These are phyloP conservation scores for Podarcis cretensis DNA, from an alignment of 2,113 vertebrate species.

Conservation along the genomic window DNA sequence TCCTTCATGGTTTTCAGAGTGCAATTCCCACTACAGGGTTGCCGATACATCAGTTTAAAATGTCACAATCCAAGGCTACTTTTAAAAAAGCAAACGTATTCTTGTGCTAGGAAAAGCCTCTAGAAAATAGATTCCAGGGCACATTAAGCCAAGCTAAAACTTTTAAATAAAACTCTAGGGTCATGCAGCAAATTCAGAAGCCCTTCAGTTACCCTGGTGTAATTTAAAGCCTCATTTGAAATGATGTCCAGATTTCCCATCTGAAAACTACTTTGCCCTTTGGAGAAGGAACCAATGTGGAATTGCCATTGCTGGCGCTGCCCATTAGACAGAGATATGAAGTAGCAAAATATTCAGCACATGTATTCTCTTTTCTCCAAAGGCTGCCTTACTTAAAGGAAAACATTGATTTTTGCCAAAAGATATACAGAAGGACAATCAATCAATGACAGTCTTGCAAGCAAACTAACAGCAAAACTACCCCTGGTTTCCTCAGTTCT, in stretches of 20 bases:
- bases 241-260: background rate
- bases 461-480: slow-evolving; percentile 35
- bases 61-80: background rate
- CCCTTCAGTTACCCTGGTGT: background rate
- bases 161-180: background rate
- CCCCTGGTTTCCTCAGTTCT: slow-evolving; percentile 15
- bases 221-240: slow-evolving; percentile 8
- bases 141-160: background rate
- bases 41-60: background rate
- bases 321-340: slow-evolving; percentile 7
- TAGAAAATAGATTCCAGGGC: background rate
- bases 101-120: background rate
- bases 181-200: background rate
- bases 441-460: slow-evolving; percentile 59
- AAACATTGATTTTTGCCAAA: slow-evolving; percentile 63
- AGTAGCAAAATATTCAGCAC: slow-evolving; percentile 50
- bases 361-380: slow-evolving; percentile 42
- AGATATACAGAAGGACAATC: slow-evolving; percentile 57
- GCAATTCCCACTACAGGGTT: background rate
- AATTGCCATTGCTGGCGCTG: slow-evolving; percentile 12
- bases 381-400: slow-evolving; percentile 50
- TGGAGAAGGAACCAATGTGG: slow-evolving; percentile 18
- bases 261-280: background rate
- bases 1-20: too few relatives aligned
- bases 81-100: background rate